These are phyloP conservation scores for Polyergus mexicanus DNA, from an alignment of 1,140 invertebrate genomes.

Conservation along the genomic window DNA sequence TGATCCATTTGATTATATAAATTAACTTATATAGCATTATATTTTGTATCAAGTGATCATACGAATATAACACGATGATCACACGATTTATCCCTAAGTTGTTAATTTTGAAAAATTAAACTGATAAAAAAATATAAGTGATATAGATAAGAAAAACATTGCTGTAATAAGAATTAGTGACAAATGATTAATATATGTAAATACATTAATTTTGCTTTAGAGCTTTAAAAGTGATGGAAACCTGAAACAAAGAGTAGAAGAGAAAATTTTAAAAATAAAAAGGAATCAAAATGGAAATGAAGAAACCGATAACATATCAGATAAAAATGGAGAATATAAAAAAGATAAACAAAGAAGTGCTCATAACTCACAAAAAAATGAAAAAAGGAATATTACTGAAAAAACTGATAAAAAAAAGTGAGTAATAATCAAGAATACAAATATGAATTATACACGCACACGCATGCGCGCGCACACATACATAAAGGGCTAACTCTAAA, in stretches of 20 bases:
- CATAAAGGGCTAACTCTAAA: too few species aligned
- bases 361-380: too few species aligned
- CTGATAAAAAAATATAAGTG: neutral
- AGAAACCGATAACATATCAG: neutral
- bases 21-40: too few species aligned
- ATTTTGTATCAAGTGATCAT: too few species aligned
- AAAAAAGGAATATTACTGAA: too few species aligned
- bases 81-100: neutral
- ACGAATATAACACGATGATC: too few species aligned
- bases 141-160: neutral
- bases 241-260: neutral
- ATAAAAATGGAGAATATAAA: neutral
- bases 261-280: neutral
- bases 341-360: neutral
- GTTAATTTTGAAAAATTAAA: neutral
- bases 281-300: neutral
- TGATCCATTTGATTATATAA: too few species aligned
- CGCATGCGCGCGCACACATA: too few species aligned
- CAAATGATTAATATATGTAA: neutral
- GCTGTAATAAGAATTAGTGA: neutral
- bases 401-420: too few species aligned
- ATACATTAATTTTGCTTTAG: neutral
- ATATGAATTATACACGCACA: too few species aligned
- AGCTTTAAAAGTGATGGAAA: neutral
- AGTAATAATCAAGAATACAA: too few species aligned